Percentiles rank a stretch among this genome's conserved stretches.
Evolutionary conservation across 2,797 vertebrate genomes (phyloP).

Genomic region (Megaceryle alcyon): DNA sequence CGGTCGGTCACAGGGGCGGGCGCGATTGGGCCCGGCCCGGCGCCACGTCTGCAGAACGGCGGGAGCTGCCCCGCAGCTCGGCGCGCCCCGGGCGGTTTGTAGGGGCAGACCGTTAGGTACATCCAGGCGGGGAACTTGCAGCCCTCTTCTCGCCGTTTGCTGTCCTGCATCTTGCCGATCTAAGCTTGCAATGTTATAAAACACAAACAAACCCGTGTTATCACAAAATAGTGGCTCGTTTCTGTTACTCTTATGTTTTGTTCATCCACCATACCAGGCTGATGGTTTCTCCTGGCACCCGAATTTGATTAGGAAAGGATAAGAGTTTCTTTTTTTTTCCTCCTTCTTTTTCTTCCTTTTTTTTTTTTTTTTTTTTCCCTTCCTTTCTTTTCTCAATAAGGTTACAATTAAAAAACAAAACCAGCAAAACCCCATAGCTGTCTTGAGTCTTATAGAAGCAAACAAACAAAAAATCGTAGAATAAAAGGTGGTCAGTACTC

Average conservation of each 20-base stretch:
- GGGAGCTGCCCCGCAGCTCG: too few species aligned
- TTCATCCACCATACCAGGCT: accelerated
- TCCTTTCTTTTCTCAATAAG: neutral
- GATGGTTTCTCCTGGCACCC: neutral
- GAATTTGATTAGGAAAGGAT: neutral
- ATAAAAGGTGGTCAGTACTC: too few species aligned
- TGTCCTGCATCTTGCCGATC: accelerated
- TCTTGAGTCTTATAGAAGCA: too few species aligned
- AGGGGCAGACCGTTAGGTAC: neutral
- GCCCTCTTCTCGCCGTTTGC: accelerated
- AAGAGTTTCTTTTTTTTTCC: neutral
- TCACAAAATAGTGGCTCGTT: accelerated
- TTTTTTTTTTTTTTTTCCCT: too few species aligned
- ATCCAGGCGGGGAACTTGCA: accelerated
- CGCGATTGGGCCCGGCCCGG: neutral
- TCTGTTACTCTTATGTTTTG: accelerated
- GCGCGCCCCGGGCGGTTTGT: accelerated
- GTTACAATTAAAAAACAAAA: neutral
- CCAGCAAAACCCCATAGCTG: accelerated
- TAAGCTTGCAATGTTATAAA: accelerated
- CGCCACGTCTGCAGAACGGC: conserved; percentile 68
- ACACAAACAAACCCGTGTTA: too few species aligned
- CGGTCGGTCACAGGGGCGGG: neutral
- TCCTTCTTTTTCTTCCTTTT: too few species aligned
- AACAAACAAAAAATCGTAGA: too few species aligned